Evolutionary conservation across 2,113 vertebrate species (phyloP).

Genomic region (Castor canadensis): DNA sequence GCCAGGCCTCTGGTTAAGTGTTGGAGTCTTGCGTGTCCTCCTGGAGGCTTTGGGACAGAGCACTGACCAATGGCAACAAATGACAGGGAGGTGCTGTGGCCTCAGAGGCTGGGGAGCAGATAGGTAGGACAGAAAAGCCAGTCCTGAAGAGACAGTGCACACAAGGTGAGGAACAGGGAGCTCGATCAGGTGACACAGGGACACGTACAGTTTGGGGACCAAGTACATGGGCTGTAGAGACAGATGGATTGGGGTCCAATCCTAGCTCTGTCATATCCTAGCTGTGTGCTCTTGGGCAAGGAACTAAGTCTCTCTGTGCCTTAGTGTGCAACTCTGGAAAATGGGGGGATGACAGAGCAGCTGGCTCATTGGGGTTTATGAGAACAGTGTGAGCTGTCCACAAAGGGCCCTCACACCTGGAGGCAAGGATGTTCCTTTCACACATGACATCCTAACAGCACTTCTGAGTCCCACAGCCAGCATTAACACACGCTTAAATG

Average conservation of each 20-base stretch:
- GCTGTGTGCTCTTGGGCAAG: no score
- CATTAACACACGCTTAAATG: fast-evolving
- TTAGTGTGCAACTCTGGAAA: background rate
- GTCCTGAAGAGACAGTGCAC: background rate
- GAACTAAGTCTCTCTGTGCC: no score
- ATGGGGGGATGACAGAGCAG: background rate
- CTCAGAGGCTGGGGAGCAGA: background rate
- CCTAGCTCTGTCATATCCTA: no score
- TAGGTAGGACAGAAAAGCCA: background rate
- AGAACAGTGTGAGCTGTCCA: fast-evolving
- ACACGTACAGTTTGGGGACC: no score
- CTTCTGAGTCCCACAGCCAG: background rate
- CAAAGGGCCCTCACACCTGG: fast-evolving
- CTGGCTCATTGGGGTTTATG: background rate
- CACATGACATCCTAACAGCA: fast-evolving
- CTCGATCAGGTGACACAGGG: fast-evolving
- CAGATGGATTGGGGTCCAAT: no score
- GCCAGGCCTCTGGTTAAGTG: background rate
- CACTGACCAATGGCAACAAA: background rate
- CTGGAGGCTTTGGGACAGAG: fast-evolving
- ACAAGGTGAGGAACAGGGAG: background rate
- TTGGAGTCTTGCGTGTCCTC: background rate
- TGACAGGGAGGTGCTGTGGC: background rate
- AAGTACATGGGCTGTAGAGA: background rate
- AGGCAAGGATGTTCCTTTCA: fast-evolving